Evolutionary conservation across 35 echinoderm and acorn worm genomes (phyloP).

Genomic region (Diadema setosum): DNA sequence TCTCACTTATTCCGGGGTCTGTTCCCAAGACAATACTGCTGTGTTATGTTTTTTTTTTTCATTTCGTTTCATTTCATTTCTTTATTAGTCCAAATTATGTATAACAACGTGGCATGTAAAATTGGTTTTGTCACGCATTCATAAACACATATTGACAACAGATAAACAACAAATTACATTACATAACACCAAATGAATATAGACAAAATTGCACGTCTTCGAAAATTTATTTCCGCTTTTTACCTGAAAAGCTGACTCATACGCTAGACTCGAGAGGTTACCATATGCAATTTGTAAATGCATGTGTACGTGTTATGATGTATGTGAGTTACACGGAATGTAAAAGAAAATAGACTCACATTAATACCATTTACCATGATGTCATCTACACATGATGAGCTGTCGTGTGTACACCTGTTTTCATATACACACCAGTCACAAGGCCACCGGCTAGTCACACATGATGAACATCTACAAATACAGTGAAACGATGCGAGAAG

Average conservation of each 20-base stretch:
- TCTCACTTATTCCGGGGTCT: no score
- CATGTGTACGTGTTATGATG: background rate
- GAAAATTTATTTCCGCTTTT: background rate
- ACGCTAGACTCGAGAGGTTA: background rate
- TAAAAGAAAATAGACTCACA: no score
- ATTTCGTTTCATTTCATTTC: no score
- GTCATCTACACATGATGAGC: background rate
- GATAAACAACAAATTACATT: no score
- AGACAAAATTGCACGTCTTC: background rate
- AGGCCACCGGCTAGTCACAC: background rate
- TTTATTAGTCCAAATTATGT: no score
- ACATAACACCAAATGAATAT: background rate
- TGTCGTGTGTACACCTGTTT: slow-evolving; percentile 54
- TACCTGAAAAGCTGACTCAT: background rate
- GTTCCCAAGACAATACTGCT: no score
- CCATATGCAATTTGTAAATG: background rate
- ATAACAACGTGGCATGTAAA: no score
- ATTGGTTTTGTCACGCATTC: no score
- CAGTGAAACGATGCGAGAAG: no score
- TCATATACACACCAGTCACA: slow-evolving; percentile 65
- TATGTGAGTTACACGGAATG: no score
- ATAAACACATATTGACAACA: no score
- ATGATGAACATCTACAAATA: background rate
- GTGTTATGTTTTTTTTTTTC: no score
- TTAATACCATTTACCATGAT: background rate